Base-by-base conservation (phyloP, 2,888 invertebrate species). In the Acrobasis suavella region DNA sequence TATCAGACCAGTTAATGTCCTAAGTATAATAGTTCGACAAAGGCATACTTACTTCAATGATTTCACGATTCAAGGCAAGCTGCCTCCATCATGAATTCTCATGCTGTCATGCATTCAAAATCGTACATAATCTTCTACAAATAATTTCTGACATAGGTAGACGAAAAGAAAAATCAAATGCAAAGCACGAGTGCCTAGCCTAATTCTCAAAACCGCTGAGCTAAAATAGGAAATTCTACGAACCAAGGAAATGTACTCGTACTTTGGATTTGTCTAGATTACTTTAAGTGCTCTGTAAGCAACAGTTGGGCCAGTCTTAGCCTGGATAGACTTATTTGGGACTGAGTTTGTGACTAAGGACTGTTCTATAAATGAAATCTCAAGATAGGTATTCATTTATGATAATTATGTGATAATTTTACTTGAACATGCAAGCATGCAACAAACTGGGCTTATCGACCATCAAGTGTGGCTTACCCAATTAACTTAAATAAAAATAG, bases 201-300 rank as follows among this genome's bases (percentile, higher is more conserved):
- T 46, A 46, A 37, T 22, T 50, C 17, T 58, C 12, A 17, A 49
- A 50, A 50, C 6, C 9, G 50, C 22, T 32, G 50, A 50, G 15
- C 10, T 37, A 59, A 50, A 50, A 37, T 16, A 37, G 58, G 37
- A 46, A 58, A 49, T 9, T 60, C 60, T 17, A 37, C 38, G 60
- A 62, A 54, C 38, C 46, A 55, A 22, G 37, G 59, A 52, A 51
- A 37, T 56, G 56, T 22, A 22, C 22, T 14, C 16, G 32, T 12
- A 55, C 49, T 52, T 56, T 58, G 60, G 61, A 65, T 61, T 65
- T 65, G 62, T 55, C 50, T 58, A 54, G 58, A 63, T 65, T 63
- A 58, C 39, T 56, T 56, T 16, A 60, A 60, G 50, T 60, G 60
- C 60, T 59, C 16, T 50, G 60, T 51, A 60, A 60, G 60, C 50